Evolutionary conservation across 53 echinoderm and acorn worm species (phyloP), one percentile per base, ranked within the genome.

Genomic region (Actinopyga echinites): DNA sequence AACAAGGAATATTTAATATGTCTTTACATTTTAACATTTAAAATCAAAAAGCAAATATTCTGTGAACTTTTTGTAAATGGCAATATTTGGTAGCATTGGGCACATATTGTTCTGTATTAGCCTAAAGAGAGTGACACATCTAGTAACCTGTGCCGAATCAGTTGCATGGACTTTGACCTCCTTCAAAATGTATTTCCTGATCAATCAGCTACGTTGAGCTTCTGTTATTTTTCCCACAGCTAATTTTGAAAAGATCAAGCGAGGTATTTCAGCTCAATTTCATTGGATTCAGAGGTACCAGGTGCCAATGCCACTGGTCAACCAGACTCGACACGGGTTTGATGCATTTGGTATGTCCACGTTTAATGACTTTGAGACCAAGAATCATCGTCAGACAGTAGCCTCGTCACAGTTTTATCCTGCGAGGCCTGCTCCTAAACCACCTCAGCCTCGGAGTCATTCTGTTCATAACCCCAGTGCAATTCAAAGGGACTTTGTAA

Each of bases 221-320:
- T 0, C 32, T 15, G 62, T 55, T 43, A n/a, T 49, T 49, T 13
- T 49, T 15, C 0, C 49, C 13, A 49, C 57, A 95, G 95, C 87
- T 33, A 89, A 85, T 55, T 57, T 93, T 69, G 91, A 93, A 58
- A 93, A 91, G 74, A 89, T 92, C 32, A 91, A 87, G 42, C 89
- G 88, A 20, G 91, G 89, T 26, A 87, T 95, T 25, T 69, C 87
- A 24, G 93, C 90, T 3, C 86, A 93, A 64, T 95, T 95, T 59
- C 58, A 66, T 30, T 95, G 95, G 95, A 82, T 95, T 33, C 85
- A 89, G 80, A 75, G 80, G 29, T 92, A 95, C 89, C 85, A 86
- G 60, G 68, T 21, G 13, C 83, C 85, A 10, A 81, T 89, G 23
- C 73, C 78, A 52, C 68, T 60, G 25, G 30, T 23, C 52, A 38